phyloP scores from a whole-genome alignment of 2,888 invertebrate species.

The Lithodes maja region DNA sequence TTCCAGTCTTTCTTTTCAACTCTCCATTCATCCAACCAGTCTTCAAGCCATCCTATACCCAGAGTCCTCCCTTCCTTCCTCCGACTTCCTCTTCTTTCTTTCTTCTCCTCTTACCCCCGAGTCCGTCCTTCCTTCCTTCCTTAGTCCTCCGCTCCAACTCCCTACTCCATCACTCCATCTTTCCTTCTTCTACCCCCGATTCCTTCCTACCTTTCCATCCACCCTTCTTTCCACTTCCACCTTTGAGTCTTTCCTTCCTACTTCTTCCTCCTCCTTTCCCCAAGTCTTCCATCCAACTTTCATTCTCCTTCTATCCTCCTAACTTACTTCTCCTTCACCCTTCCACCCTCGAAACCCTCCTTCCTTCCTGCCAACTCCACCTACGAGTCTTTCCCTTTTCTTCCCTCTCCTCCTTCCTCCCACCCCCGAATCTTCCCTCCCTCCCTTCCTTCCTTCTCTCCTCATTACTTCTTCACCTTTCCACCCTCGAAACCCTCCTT shows the following conservation, averaged over 20 bases:
- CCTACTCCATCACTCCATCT: background rate
- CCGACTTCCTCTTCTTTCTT: background rate
- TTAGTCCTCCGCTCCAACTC: background rate
- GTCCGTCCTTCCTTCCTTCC: background rate
- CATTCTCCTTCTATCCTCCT: too few relatives aligned
- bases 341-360: too few relatives aligned
- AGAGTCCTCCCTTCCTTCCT: background rate
- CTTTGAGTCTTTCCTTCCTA: background rate
- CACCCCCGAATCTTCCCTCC: background rate
- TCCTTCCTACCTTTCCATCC: background rate
- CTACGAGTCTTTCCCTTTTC: background rate
- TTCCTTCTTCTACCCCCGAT: background rate
- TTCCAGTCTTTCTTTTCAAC: background rate
- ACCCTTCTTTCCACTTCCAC: background rate
- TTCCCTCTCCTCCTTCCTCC: conserved; percentile 11
- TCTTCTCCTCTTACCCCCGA: background rate
- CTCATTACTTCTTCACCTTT: background rate
- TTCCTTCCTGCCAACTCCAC: too few relatives aligned
- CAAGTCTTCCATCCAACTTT: background rate
- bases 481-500: background rate
- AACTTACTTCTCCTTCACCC: too few relatives aligned
- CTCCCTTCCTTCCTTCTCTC: background rate
- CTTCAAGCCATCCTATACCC: background rate
- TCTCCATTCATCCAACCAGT: background rate
- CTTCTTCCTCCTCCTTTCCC: background rate